These are phyloP conservation scores for Alosa alosa DNA, from an alignment of 2,113 vertebrate genomes.

Conservation along the genomic window DNA sequence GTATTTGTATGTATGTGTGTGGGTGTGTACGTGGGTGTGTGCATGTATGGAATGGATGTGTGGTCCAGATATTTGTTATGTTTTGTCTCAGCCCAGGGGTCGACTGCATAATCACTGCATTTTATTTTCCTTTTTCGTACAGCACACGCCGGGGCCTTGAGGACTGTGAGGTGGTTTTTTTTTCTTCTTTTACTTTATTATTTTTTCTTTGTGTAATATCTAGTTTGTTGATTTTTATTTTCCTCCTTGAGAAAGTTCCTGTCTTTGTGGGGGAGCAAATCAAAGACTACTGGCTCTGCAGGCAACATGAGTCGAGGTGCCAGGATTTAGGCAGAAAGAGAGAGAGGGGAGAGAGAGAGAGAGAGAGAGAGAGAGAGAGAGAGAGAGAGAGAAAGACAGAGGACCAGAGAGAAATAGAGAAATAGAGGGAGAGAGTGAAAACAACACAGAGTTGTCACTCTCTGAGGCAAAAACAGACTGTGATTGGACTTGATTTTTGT, in stretches of 20 bases:
- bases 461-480: constrained; percentile 21
- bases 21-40: not conserved
- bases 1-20: constrained; percentile 4
- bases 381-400: too few species aligned
- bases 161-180: not conserved
- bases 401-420: too few species aligned
- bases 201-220: not conserved
- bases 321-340: not conserved
- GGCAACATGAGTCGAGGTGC: constrained; percentile 31
- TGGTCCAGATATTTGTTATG: not conserved
- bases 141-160: not conserved
- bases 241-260: constrained; percentile 4
- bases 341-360: too few species aligned
- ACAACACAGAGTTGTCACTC: not conserved
- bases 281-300: constrained; percentile 34
- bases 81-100: not conserved
- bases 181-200: constrained; percentile 1
- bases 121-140: not conserved
- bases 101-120: not conserved
- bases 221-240: not conserved
- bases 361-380: not conserved
- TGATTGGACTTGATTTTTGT: constrained; percentile 25
- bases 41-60: too few species aligned
- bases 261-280: constrained; percentile 46
- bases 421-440: too few species aligned